Conservation (phyloP, 1,140 invertebrate genomes). For the Brachionus sp. region DNA sequence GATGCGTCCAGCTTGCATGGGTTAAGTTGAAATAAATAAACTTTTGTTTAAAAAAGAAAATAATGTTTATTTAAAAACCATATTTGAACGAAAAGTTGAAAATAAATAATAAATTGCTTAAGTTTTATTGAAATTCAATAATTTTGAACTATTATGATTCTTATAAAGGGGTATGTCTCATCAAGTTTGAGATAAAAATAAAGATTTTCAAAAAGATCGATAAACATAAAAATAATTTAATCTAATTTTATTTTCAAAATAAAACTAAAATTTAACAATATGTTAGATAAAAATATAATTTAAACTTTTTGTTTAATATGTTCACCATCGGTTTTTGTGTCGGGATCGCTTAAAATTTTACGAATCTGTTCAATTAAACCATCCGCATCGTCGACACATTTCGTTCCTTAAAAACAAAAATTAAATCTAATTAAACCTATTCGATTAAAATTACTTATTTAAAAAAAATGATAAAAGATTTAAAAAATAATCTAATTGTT, state of each 20-base stretch:
- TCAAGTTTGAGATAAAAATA: too few species aligned
- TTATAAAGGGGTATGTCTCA: too few species aligned
- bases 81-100: too few species aligned
- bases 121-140: too few species aligned
- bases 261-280: slow-evolving; percentile 6
- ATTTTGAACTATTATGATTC: too few species aligned
- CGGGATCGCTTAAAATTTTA: background rate
- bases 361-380: slow-evolving; percentile 28
- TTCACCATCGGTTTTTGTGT: background rate
- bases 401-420: background rate
- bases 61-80: too few species aligned
- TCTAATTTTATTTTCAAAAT: background rate
- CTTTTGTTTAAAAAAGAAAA: too few species aligned
- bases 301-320: background rate
- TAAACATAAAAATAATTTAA: background rate
- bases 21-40: too few species aligned
- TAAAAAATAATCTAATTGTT: slow-evolving; percentile 25
- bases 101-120: too few species aligned
- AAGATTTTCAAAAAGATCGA: too few species aligned
- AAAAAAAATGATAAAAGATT: background rate
- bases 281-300: background rate
- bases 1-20: too few species aligned
- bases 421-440: slow-evolving; percentile 23
- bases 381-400: slow-evolving; percentile 15
- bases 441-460: background rate